These are phyloP conservation scores for Anguilla rostrata DNA, from an alignment of 2,113 vertebrate genomes.

Conservation along the genomic window DNA sequence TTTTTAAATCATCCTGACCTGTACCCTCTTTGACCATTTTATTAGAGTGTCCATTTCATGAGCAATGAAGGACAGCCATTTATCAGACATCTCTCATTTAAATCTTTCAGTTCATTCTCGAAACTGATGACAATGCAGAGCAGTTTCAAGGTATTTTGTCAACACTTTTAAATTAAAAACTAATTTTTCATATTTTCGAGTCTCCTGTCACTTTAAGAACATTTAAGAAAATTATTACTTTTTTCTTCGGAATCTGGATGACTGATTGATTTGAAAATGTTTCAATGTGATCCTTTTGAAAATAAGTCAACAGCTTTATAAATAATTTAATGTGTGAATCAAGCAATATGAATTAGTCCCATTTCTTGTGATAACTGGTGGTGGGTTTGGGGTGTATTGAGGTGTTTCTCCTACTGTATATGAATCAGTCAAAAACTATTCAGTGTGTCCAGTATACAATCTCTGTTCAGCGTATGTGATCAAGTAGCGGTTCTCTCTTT, in stretches of 20 bases:
- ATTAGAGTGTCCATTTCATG: background rate
- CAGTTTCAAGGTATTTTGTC: constrained; percentile 9
- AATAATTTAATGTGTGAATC: background rate
- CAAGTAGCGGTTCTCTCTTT: background rate
- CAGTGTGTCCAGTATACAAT: background rate
- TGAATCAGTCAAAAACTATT: background rate
- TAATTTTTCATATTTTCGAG: background rate
- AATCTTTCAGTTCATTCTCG: constrained; percentile 7
- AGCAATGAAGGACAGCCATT: background rate
- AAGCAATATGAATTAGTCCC: background rate
- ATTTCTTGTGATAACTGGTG: background rate
- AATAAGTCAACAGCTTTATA: background rate
- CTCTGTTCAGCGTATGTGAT: background rate
- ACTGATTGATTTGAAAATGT: background rate
- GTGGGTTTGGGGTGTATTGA: background rate
- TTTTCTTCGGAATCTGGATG: background rate
- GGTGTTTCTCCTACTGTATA: background rate
- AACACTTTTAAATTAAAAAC: background rate
- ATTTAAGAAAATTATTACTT: background rate
- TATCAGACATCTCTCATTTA: background rate
- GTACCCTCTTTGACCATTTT: background rate
- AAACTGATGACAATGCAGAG: background rate
- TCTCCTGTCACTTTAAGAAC: background rate
- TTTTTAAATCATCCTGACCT: background rate
- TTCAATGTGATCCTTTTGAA: background rate